Conservation (phyloP, 1,140 invertebrate genomes). For the Oppia nitens region DNA sequence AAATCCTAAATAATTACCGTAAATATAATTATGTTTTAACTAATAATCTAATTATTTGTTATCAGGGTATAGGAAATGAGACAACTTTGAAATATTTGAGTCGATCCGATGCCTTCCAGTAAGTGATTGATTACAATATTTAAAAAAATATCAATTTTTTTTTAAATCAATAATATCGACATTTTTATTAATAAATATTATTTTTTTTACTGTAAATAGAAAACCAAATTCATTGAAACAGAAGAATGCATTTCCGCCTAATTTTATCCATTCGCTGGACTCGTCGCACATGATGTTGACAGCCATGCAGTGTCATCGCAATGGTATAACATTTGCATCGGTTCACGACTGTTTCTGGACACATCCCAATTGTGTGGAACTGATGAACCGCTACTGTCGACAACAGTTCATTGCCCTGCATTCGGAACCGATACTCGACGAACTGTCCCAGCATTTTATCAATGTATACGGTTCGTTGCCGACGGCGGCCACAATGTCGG, state of each 20-base stretch:
- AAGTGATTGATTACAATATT: background rate
- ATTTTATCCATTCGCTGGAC: slow-evolving; percentile 97
- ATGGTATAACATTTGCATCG: slow-evolving; percentile 76
- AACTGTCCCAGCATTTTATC: slow-evolving; percentile 58
- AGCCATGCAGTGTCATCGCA: slow-evolving; percentile 58
- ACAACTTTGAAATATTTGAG: background rate
- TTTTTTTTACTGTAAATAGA: slow-evolving; percentile 31
- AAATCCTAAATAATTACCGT: background rate
- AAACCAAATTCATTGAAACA: slow-evolving; percentile 75
- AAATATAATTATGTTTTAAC: too few relatives aligned
- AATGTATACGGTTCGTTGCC: slow-evolving; percentile 41
- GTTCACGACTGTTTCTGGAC: slow-evolving; percentile 99
- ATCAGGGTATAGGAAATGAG: background rate
- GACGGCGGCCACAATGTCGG: slow-evolving; percentile 20
- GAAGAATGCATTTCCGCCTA: slow-evolving; percentile 95
- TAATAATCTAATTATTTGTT: background rate
- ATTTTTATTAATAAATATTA: background rate
- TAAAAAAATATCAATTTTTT: background rate
- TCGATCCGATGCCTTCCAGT: background rate
- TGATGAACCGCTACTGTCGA: slow-evolving; percentile 85
- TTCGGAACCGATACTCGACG: slow-evolving; percentile 72
- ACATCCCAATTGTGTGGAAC: slow-evolving; percentile 64
- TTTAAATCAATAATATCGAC: background rate
- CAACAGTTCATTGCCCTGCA: slow-evolving; percentile 92
- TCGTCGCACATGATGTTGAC: slow-evolving; percentile 99